Base-by-base conservation (phyloP, 2,113 vertebrate genomes). In the Podarcis cretensis region DNA sequence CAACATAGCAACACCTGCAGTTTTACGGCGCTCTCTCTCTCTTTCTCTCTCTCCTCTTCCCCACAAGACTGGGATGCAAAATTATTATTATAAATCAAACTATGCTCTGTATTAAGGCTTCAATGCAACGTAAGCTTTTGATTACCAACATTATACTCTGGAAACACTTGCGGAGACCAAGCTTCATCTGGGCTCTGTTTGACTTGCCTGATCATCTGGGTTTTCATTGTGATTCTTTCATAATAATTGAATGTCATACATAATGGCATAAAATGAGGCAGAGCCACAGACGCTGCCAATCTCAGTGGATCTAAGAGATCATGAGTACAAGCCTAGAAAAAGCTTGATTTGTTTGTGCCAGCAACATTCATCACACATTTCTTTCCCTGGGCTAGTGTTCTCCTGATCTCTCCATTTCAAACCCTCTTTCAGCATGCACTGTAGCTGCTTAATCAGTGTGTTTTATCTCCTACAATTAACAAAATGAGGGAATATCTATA, bases 201-300 rank as follows among this genome's bases (percentile, higher is more conserved):
- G 96, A 97, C 96, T 97, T 95, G 94, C 95, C 95, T 95, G 96
- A 96, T 97, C 96, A 96, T 96, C 97, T 96, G 96, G 94, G 94
- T 95, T 97, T 96, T 96, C 94, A 96, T 96, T 97, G 96, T 97
- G 95, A 95, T 94, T 92, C 94, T 94, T 95, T 96, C 92, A 95
- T 96, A 96, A 96, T 97, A 97, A 97, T 97, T 96, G 96, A 96
- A 97, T 97, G 95, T 97, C 96, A 96, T 96, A 97, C 96, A 96
- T 95, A 97, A 97, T 96, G 94, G 96, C 91, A 94, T 95, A 95
- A 97, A 97, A 91, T 96, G 95, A 95, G 94, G 92, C 91, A 96
- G 97, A 96, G 94, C 94, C 96, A 96, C 91, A 94, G 96, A 96
- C 95, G 92, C 96, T 97, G 96, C 97, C 97, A 97, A 95, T 97